Evolutionary conservation across 2,888 invertebrate species (phyloP), one percentile per base, ranked within the genome.

Genomic region (Halictus ligatus): DNA sequence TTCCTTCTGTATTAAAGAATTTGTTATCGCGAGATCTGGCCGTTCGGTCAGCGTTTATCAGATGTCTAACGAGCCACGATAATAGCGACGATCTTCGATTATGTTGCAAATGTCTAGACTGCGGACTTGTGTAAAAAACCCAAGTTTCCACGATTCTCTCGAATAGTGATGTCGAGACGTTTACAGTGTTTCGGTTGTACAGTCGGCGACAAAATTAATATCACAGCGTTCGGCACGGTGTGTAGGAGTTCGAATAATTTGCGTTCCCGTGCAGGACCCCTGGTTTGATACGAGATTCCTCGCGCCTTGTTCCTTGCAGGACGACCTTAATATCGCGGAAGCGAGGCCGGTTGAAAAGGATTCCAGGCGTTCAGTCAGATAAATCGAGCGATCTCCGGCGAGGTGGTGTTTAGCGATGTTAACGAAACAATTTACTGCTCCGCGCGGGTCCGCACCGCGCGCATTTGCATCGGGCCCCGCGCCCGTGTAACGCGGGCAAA

Each of bases 381-480:
- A 64, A 75, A 83, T 83, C 76, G 40, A 50, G 48, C 75, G 60
- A 35, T 64, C 58, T 4, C 40, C 84, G 15, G 7, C 43, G 29
- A 67, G 54, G 58, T 48, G 79, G 67, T 78, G 75, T 83, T 79
- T 75, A 83, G 46, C 82, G 78, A 83, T 80, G 72, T 75, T 81
- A 81, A 84, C 78, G 73, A 84, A 81, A 84, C 81, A 84, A 80
- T 84, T 84, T 84, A 71, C 74, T 69, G 69, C 74, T 60, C 50
- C 46, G 48, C 46, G 54, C 75, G n/a, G 8, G 15, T 35, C 69
- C 21, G 60, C 58, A 58, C 29, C n/a, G 74, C 18, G 72, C 40
- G 71, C 67, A 86, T 83, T 87, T 67, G 74, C 83, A 60, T 73
- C 80, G 77, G 69, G 40, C 81, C 60, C 8, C 67, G 15, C 72